Evolutionary conservation across 2,797 vertebrate species (phyloP).

Genomic region (Hippopotamyrus pictus): DNA sequence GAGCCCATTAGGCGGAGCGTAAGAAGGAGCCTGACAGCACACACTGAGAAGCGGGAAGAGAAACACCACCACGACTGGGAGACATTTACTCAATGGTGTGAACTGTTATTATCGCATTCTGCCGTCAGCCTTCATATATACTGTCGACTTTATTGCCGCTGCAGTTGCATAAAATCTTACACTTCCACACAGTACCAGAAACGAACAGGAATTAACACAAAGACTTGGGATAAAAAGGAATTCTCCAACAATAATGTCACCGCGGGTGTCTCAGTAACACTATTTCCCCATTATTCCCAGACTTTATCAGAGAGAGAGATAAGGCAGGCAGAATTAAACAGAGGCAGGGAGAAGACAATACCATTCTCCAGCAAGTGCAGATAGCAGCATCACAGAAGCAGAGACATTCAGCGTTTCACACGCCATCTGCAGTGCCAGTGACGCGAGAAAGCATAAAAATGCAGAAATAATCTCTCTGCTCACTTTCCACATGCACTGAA

Average conservation of each 20-base stretch:
- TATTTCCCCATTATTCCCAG: background rate
- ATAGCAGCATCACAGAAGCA: background rate
- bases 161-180: background rate
- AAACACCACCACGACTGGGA: background rate
- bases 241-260: background rate
- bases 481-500: background rate
- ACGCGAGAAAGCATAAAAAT: background rate
- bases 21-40: background rate
- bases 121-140: background rate
- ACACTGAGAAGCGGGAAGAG: background rate
- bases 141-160: background rate
- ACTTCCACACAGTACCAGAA: background rate
- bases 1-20: background rate
- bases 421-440: background rate
- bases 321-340: conserved; percentile 9
- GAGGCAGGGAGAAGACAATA: background rate
- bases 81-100: background rate
- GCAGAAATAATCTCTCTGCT: background rate
- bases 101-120: background rate
- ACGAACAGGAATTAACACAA: background rate
- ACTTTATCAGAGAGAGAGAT: background rate
- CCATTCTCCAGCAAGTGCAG: background rate
- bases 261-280: background rate
- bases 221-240: background rate
- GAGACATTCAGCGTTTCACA: background rate